A percentile compares a stretch with the other conserved stretches of the same genome.
phyloP scores from a whole-genome alignment of 92 coral and sea anemone species.

The Chrysogorgia sp. region DNA sequence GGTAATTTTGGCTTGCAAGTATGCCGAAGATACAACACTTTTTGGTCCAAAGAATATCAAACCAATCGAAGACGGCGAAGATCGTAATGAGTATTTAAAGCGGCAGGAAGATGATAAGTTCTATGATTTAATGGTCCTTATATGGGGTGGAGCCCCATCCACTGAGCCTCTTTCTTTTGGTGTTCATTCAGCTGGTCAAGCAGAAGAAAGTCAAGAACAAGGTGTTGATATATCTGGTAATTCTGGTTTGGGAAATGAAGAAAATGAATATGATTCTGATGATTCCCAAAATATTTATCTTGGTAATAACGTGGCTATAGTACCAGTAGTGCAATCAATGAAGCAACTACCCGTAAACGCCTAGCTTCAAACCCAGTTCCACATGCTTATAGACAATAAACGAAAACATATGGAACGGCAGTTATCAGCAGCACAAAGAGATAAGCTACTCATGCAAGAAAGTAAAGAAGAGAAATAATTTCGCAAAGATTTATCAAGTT shows the following conservation, averaged over 20 bases:
- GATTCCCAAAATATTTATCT: no score
- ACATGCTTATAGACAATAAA: slow-evolving; percentile 20
- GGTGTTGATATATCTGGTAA: no score
- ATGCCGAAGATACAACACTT: slow-evolving; percentile 6
- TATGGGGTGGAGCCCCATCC: slow-evolving; percentile 23
- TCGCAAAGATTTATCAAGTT: slow-evolving; percentile 14
- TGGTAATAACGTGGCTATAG: no score
- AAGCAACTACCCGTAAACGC: slow-evolving; percentile 3
- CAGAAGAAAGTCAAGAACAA: no score
- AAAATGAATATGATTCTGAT: no score
- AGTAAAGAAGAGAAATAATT: slow-evolving; percentile 25
- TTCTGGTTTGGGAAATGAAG: no score
- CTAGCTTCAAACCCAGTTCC: slow-evolving; percentile 9
- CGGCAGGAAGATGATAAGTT: slow-evolving; percentile 5
- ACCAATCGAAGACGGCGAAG: slow-evolving; percentile 6
- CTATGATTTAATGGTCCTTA: slow-evolving; percentile 15
- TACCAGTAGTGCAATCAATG: no score
- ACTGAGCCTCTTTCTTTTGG: slow-evolving; percentile 23
- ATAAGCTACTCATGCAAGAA: slow-evolving; percentile 26
- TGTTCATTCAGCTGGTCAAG: neutral
- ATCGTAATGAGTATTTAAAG: slow-evolving; percentile 13
- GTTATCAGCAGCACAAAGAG: slow-evolving; percentile 21
- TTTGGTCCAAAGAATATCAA: slow-evolving; percentile 20
- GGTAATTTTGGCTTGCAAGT: slow-evolving; percentile 18
- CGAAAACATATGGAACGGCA: slow-evolving; percentile 33